phyloP scores from a whole-genome alignment of 2,797 vertebrate genomes.

The Yasuhikotakia modesta region DNA sequence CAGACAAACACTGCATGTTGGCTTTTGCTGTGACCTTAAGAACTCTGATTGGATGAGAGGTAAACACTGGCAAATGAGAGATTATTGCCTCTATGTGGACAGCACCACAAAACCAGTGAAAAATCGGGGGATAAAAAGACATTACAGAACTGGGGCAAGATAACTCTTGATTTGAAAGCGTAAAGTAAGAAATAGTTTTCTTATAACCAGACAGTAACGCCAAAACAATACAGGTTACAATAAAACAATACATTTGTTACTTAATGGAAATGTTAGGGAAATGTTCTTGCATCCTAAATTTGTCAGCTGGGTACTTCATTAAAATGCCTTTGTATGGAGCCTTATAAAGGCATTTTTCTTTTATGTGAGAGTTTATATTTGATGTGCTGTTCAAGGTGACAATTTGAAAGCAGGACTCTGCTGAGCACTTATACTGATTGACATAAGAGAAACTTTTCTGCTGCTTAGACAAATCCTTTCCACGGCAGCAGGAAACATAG shows the following conservation, averaged over 20 bases:
- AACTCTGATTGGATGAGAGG: slow-evolving; percentile 39
- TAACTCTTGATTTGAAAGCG: no score
- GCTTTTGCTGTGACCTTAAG: slow-evolving; percentile 3
- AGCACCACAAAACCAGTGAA: not conserved
- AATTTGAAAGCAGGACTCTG: slow-evolving; percentile 30
- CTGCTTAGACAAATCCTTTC: slow-evolving; percentile 54
- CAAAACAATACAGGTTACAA: no score
- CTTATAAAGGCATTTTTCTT: not conserved
- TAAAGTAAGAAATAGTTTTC: no score
- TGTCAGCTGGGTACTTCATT: not conserved
- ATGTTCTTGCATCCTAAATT: not conserved
- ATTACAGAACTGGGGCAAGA: not conserved
- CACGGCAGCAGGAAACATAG: slow-evolving; percentile 45
- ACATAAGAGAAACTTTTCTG: slow-evolving; percentile 54
- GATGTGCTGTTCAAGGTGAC: slow-evolving; percentile 45
- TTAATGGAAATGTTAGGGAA: no score
- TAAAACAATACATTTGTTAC: no score
- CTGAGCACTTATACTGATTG: slow-evolving; percentile 44
- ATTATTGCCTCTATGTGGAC: not conserved
- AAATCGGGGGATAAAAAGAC: slow-evolving; percentile 4
- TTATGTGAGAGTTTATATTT: slow-evolving; percentile 9
- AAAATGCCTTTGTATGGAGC: slow-evolving; percentile 4
- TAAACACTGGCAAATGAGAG: slow-evolving; percentile 24
- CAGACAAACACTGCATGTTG: slow-evolving; percentile 27
- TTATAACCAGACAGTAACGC: no score